Base-by-base conservation (phyloP, 1,140 invertebrate genomes). In the Calosoma granatense region DNA sequence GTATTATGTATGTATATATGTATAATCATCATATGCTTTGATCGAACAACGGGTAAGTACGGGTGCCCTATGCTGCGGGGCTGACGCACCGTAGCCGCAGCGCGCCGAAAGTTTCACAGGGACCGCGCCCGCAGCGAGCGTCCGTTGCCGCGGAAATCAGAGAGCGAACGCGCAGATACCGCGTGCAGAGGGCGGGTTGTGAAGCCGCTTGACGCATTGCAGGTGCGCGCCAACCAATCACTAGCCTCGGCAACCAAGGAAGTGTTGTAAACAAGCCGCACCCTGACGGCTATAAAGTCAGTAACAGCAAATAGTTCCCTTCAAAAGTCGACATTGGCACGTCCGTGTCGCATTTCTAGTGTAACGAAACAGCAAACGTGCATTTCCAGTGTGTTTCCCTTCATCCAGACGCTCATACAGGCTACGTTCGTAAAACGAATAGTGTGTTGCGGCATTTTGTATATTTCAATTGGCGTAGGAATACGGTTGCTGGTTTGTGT, bases 191-290 rank as follows among this genome's bases (percentile, higher is more conserved):
- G 59, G 60, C 47, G 52, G 58, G 51, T 55, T 39, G 59, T 59
- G 56, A 60, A 55, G 52, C 53, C 51, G 74, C 73, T 79, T 86
- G 84, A 85, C 85, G 85, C 85, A 87, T 86, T 87, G 85, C 85
- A 86, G 85, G 84, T 86, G 81, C 79, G 78, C 78, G 75, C 69
- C 75, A 77, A 78, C 84, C 84, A 85, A 86, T 86, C 79, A 68
- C 70, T 72, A 73, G 66, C 72, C 73, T 65, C 72, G 67, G 69
- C 21, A 54, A 61, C 61, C 63, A 65, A 68, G 64, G 64, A 68
- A 68, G 76, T 77, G 77, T 75, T 77, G 78, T 79, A 79, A 78
- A 80, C 78, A 78, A 73, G 76, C 79, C 78, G 78, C 78, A 76
- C 77, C 81, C 79, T 70, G 68, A 65, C 74, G 73, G 70, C 69